Conservation (phyloP, 53 echinoderm and acorn worm genomes). For the Mesocentrotus franciscanus region DNA sequence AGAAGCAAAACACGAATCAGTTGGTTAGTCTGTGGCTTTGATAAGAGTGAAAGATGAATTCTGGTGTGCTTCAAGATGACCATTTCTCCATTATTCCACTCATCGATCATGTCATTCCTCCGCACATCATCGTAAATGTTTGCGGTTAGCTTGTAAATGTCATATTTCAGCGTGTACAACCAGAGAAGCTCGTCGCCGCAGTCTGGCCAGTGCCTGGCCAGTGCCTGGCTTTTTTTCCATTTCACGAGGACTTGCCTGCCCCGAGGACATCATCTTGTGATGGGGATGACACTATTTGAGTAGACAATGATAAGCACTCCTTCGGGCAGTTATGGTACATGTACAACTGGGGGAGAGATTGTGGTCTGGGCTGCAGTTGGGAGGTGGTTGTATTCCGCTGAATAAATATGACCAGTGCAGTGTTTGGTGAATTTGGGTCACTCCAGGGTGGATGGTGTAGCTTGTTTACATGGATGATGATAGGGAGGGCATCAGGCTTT, state of each 20-base stretch:
- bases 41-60: too few species aligned
- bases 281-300: conserved; percentile 31
- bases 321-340: conserved; percentile 11
- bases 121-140: neutral
- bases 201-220: neutral
- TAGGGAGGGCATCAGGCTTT: conserved; percentile 9
- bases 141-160: conserved; percentile 22
- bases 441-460: neutral
- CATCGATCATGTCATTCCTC: neutral
- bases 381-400: conserved; percentile 25
- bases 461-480: conserved; percentile 5
- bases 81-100: neutral
- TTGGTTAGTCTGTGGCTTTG: too few species aligned
- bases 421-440: conserved; percentile 33
- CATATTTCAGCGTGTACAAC: conserved; percentile 15
- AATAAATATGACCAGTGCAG: conserved; percentile 23
- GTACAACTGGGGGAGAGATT: neutral
- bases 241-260: neutral
- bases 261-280: neutral
- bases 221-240: conserved; percentile 23
- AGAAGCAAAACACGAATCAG: too few species aligned
- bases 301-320: conserved; percentile 24
- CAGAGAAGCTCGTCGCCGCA: neutral
- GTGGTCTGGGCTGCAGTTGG: neutral
- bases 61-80: too few species aligned